Evolutionary conservation across 2,113 vertebrate genomes (phyloP).

Genomic region (Lepisosteus oculatus): DNA sequence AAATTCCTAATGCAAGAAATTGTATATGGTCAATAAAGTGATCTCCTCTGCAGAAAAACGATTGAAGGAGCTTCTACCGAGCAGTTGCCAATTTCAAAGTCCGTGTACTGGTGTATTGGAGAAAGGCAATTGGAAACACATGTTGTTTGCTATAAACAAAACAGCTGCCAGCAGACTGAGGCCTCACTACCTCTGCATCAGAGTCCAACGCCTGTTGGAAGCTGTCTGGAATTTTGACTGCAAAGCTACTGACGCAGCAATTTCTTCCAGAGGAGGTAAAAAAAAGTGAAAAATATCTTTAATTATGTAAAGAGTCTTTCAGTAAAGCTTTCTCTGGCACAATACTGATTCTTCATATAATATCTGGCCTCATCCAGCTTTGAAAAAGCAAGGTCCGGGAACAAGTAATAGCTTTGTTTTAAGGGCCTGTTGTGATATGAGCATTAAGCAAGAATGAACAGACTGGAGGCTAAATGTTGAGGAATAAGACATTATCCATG

Average conservation of each 20-base stretch:
- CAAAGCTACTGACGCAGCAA: conserved; percentile 55
- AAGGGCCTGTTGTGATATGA: too few species aligned
- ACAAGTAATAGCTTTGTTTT: conserved; percentile 14
- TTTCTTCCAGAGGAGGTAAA: conserved; percentile 36
- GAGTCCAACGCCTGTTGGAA: conserved; percentile 15
- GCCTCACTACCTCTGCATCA: neutral
- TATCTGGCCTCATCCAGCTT: conserved; percentile 33
- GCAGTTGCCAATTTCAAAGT: too few species aligned
- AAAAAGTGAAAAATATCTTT: conserved; percentile 53
- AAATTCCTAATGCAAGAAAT: too few species aligned
- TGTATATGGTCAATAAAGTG: too few species aligned
- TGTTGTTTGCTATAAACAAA: neutral
- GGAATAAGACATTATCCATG: too few species aligned
- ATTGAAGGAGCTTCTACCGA: too few species aligned
- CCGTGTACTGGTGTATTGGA: too few species aligned
- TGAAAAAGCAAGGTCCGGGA: conserved; percentile 17
- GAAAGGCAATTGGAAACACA: conserved; percentile 5
- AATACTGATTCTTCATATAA: conserved; percentile 38
- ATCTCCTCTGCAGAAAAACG: too few species aligned
- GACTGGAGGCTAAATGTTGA: too few species aligned
- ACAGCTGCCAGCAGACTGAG: conserved; percentile 4
- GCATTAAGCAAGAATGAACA: too few species aligned
- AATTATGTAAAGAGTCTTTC: conserved; percentile 64
- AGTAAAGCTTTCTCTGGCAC: conserved; percentile 61
- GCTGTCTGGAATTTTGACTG: conserved; percentile 39